Percentiles rank a stretch among this genome's conserved stretches.
phyloP scores from a whole-genome alignment of 2,113 vertebrate species.

The Chloebia gouldiae region DNA sequence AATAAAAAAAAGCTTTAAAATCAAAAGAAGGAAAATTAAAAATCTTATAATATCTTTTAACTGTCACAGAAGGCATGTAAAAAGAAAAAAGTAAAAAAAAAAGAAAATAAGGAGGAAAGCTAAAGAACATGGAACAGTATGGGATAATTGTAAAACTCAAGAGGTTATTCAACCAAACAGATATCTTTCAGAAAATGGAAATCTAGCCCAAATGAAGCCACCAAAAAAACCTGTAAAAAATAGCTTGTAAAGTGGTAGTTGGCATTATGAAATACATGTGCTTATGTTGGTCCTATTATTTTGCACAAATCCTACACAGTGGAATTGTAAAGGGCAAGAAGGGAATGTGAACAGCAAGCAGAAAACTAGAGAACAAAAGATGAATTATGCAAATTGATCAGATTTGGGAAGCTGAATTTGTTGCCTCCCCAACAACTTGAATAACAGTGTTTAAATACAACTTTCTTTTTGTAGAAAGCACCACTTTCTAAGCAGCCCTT shows the following conservation, averaged over 20 bases:
- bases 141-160: conserved; percentile 53
- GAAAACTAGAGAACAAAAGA: conserved; percentile 31
- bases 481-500: conserved; percentile 48
- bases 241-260: not conserved
- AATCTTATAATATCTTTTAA: conserved; percentile 36
- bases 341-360: conserved; percentile 42
- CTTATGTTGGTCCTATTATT: not conserved
- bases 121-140: conserved; percentile 33
- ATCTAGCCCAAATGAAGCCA: conserved; percentile 16
- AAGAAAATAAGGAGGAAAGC: not conserved
- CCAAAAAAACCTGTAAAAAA: not conserved
- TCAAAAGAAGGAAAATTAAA: conserved; percentile 57
- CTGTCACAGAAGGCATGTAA: conserved; percentile 49
- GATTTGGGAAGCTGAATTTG: conserved; percentile 38
- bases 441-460: conserved; percentile 62
- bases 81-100: not conserved
- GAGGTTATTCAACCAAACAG: conserved; percentile 54
- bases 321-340: not conserved
- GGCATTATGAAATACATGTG: not conserved
- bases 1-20: conserved; percentile 41
- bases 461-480: conserved; percentile 72
- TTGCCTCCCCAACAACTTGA: conserved; percentile 58
- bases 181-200: conserved; percentile 59
- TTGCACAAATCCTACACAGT: not conserved
- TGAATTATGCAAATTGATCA: conserved; percentile 47